Base-by-base conservation (phyloP, 2,113 vertebrate species). In the Uria lomvia region DNA sequence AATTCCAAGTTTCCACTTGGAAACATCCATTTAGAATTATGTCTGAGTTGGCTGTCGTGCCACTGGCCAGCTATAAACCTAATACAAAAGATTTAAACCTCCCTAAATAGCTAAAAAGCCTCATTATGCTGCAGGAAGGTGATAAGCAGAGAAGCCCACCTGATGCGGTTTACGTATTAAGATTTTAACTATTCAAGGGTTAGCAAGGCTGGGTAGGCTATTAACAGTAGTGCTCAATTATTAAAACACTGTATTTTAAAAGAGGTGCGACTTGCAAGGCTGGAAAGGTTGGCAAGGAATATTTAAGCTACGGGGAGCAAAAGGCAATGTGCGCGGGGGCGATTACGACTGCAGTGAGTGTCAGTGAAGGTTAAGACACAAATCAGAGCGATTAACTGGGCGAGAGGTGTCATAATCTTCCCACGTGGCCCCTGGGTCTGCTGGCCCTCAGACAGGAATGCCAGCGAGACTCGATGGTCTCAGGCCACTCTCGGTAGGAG, bases 1-100 rank as follows among this genome's bases (percentile, higher is more conserved):
- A 96, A 91, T 85, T 79, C 87, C 95, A 97, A 92, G 70, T 94
- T 74, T 92, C 88, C 91, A 73, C 56, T 94, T 73, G 88, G 84
- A 94, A 85, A 97, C 36, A 58, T 68, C 74, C 53, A 84, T 91
- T 50, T 87, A 87, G 66, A 95, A 85, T 94, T 88, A 95, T 49
- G 66, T 80, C 90, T 86, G 62, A 93, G 86, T 59, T 29, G 60
- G 42, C 24, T 89, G 43, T 50, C 1, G 2, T 76, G 78, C 88
- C 77, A 68, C 71, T 66, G 81, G 86, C 83, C 56, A 77, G 63
- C 56, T 87, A 71, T 88, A 95, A 93, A 96, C 62, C 22, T 77
- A 82, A 92, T 22, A 55, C n/a, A 70, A 63, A 90, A 89, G 59
- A 76, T 88, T 94, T 77, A 90, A 38, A 76, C 13, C 19, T 90